Evolutionary conservation across 2,797 vertebrate genomes (phyloP).

Genomic region (Anguilla megastoma): DNA sequence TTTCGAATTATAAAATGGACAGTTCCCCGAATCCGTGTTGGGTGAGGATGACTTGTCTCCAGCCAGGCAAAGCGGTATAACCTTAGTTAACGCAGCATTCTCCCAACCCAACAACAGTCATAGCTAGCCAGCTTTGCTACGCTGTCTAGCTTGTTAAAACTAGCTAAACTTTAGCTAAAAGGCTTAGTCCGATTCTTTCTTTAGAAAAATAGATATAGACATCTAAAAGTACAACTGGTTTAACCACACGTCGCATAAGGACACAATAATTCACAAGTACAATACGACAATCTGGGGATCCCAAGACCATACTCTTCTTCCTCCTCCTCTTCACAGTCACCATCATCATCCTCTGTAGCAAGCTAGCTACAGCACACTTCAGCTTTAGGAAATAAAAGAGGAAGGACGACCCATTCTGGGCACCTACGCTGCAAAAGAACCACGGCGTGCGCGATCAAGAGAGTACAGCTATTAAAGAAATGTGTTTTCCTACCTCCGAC

Average conservation of each 20-base stretch:
- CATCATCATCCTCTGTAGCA: slow-evolving; percentile 35
- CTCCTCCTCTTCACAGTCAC: slow-evolving; percentile 40
- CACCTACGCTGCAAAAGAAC: slow-evolving; percentile 53
- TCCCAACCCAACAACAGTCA: not conserved
- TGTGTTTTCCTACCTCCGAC: slow-evolving; percentile 75
- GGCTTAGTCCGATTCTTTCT: not conserved
- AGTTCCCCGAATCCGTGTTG: not conserved
- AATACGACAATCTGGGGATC: slow-evolving; percentile 11
- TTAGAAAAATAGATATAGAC: not conserved
- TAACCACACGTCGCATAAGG: not conserved
- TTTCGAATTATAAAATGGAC: not conserved
- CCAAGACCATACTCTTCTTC: slow-evolving; percentile 23
- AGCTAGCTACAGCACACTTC: slow-evolving; percentile 62
- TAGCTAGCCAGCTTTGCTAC: not conserved
- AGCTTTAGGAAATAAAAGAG: slow-evolving; percentile 73
- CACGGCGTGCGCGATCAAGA: slow-evolving; percentile 49
- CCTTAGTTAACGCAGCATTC: not conserved
- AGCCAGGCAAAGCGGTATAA: not conserved
- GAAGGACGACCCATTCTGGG: slow-evolving; percentile 61
- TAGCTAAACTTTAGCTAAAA: slow-evolving; percentile 37
- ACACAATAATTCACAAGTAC: slow-evolving; percentile 3
- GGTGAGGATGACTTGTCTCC: not conserved
- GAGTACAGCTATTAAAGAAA: slow-evolving; percentile 25
- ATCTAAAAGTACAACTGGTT: slow-evolving; percentile 16
- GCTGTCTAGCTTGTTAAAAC: slow-evolving; percentile 33